Conservation (phyloP, 1,140 invertebrate genomes). For the Gerris buenoi region DNA sequence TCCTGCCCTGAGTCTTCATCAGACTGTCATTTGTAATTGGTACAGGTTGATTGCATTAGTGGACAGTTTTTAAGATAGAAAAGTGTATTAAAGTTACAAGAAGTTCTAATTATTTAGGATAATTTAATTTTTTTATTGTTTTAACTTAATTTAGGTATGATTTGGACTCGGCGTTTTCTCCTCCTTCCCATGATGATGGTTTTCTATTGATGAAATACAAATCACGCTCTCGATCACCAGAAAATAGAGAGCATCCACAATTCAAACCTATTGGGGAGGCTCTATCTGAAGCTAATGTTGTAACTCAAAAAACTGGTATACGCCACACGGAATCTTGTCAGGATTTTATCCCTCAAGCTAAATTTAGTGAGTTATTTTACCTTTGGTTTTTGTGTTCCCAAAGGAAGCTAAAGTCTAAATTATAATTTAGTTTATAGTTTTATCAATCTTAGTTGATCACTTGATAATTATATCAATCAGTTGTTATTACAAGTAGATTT, state of each 20-base stretch:
- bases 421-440: too few relatives aligned
- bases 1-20: too few relatives aligned
- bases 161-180: conserved; percentile 10
- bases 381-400: background rate
- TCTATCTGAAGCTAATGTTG: background rate
- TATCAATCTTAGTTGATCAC: too few relatives aligned
- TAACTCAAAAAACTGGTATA: background rate
- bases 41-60: too few relatives aligned
- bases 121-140: too few relatives aligned
- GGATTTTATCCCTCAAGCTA: conserved; percentile 8
- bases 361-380: background rate
- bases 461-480: too few relatives aligned
- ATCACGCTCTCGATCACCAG: background rate
- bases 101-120: too few relatives aligned
- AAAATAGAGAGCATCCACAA: background rate
- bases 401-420: background rate
- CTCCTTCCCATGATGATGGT: conserved; percentile 7
- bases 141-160: too few relatives aligned
- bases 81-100: too few relatives aligned
- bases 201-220: conserved; percentile 6
- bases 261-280: background rate
- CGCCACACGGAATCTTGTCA: conserved; percentile 1
- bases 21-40: too few relatives aligned
- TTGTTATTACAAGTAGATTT: too few relatives aligned
- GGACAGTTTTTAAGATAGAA: too few relatives aligned